Percentiles rank a stretch among this genome's conserved stretches.
These are phyloP conservation scores for Actinia equina DNA, from an alignment of 64 coral and sea anemone species.

Conservation along the genomic window DNA sequence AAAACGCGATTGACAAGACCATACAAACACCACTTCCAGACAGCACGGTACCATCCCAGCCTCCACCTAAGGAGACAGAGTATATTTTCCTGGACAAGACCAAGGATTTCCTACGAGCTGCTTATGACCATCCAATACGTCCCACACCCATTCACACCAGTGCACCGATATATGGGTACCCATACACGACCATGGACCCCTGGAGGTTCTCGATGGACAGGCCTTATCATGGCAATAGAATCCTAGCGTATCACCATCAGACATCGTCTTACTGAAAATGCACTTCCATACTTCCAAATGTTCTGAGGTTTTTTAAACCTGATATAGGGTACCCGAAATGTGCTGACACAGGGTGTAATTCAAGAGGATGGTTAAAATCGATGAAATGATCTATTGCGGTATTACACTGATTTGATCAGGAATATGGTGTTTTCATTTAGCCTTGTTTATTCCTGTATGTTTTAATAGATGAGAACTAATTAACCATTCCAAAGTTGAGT, in stretches of 20 bases:
- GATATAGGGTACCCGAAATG: no score
- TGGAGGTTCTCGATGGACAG: neutral
- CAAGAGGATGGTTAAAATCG: no score
- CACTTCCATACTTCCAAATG: neutral
- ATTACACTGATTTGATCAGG: no score
- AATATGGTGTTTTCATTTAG: no score
- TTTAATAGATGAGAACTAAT: no score
- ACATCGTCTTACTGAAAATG: neutral
- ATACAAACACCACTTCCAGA: neutral
- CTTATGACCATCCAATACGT: neutral
- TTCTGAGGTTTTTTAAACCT: neutral
- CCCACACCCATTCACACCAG: conserved; percentile 21
- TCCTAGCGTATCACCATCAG: neutral
- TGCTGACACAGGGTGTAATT: no score
- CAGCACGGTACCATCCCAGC: neutral
- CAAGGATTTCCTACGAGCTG: conserved; percentile 4
- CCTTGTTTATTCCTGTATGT: no score
- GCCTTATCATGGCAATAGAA: neutral
- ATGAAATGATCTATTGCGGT: no score
- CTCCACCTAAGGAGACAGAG: neutral
- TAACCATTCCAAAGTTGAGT: no score
- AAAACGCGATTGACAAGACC: neutral
- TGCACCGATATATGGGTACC: neutral
- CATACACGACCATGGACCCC: neutral
- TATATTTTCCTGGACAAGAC: conserved; percentile 3